phyloP scores from a whole-genome alignment of 2,797 vertebrate species.

The Liasis olivaceus region DNA sequence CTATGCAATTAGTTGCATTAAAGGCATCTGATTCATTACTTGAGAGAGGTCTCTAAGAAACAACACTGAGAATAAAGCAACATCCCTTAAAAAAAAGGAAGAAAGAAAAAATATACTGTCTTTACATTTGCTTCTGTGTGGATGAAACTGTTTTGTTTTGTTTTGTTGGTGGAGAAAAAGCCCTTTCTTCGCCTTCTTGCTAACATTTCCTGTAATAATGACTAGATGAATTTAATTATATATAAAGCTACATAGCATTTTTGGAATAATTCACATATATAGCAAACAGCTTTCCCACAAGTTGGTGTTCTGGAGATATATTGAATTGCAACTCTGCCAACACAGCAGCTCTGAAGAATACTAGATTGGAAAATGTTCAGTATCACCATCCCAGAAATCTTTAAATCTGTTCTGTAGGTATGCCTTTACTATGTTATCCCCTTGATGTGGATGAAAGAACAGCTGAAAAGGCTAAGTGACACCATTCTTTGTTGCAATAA shows the following conservation, averaged over 20 bases:
- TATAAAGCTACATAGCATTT: neutral
- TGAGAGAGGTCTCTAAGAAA: neutral
- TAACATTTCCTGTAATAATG: neutral
- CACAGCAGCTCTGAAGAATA: neutral
- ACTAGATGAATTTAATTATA: neutral
- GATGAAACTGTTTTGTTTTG: neutral
- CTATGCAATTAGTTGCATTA: conserved; percentile 13
- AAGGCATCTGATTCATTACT: neutral
- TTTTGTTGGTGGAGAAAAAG: neutral
- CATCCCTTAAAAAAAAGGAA: no score
- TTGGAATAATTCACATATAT: neutral
- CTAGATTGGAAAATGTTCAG: neutral
- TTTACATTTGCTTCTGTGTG: neutral
- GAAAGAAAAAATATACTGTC: neutral
- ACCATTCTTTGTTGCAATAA: neutral
- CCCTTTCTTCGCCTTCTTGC: neutral
- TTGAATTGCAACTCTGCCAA: neutral
- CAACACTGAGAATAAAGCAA: neutral
- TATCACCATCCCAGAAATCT: neutral
- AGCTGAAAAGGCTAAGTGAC: neutral
- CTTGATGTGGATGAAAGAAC: neutral
- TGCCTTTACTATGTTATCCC: neutral
- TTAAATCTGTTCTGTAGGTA: neutral
- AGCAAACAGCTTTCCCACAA: neutral
- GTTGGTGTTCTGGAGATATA: neutral